Percentiles rank a stretch among this genome's conserved stretches.
phyloP scores from a whole-genome alignment of 2,113 vertebrate genomes.

The Coracopsis vasa region DNA sequence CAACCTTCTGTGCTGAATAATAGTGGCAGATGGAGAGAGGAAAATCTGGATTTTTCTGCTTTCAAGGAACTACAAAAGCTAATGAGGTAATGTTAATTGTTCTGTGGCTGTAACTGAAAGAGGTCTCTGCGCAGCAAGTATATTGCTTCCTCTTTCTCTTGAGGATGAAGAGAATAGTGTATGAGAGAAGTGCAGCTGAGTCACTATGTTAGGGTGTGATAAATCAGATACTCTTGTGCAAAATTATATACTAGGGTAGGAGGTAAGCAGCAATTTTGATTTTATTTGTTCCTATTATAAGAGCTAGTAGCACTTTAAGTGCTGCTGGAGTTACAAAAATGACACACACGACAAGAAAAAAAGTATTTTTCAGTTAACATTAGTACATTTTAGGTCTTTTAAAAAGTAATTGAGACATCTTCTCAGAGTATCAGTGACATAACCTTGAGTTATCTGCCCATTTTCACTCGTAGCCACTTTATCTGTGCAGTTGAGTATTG shows the following conservation, averaged over 20 bases:
- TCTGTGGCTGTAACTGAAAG: not conserved
- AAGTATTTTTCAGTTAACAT: not conserved
- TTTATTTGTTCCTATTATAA: not conserved
- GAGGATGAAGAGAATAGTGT: not conserved
- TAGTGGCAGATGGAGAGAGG: slow-evolving; percentile 35
- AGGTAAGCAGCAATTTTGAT: not conserved
- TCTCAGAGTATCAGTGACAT: not conserved
- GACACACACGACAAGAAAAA: not conserved
- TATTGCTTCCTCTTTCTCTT: not conserved
- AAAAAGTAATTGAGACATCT: not conserved
- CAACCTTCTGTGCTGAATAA: slow-evolving; percentile 15
- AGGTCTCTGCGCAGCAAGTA: not conserved
- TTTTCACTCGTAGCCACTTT: not conserved
- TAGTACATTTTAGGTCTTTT: not conserved
- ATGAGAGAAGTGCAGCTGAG: not conserved
- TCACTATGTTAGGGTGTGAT: not conserved
- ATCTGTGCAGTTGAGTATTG: not conserved
- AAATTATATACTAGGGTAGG: not conserved
- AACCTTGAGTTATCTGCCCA: not conserved
- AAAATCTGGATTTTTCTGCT: slow-evolving; percentile 37
- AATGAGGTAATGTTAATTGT: slow-evolving; percentile 57
- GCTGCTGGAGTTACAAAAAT: not conserved
- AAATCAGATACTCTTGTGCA: not conserved
- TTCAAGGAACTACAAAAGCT: slow-evolving; percentile 45
- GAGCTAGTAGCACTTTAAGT: not conserved